A percentile compares a stretch with the other conserved stretches of the same genome.
Conservation (phyloP, 2,888 invertebrate genomes). For the Gisinianus flammeolus region DNA sequence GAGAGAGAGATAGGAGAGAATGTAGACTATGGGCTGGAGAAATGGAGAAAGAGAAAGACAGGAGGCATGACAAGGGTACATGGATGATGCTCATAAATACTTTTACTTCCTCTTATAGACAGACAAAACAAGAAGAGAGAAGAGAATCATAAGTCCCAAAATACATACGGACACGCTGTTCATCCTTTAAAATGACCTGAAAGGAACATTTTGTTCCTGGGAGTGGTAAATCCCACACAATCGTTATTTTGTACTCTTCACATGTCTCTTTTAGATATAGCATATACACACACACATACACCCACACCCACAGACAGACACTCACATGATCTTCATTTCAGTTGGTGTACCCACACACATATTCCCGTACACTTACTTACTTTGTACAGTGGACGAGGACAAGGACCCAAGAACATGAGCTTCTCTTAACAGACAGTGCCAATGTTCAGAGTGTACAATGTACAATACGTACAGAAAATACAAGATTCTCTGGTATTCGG, state of each 20-base stretch:
- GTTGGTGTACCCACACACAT: too few relatives aligned
- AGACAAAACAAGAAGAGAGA: not conserved
- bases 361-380: too few relatives aligned
- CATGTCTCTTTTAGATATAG: slow-evolving; percentile 33
- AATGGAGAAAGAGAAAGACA: not conserved
- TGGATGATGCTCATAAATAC: not conserved
- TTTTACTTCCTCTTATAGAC: not conserved
- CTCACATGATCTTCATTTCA: too few relatives aligned
- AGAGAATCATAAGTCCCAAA: slow-evolving; percentile 2
- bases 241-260: slow-evolving; percentile 44
- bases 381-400: too few relatives aligned
- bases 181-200: slow-evolving; percentile 22
- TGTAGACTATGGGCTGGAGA: not conserved
- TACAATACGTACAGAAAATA: too few relatives aligned
- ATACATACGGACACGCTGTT: slow-evolving; percentile 17
- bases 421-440: too few relatives aligned
- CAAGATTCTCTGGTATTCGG: too few relatives aligned
- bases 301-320: too few relatives aligned
- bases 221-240: slow-evolving; percentile 44
- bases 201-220: slow-evolving; percentile 32
- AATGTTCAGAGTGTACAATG: too few relatives aligned
- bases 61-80: slow-evolving; percentile 6
- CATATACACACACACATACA: too few relatives aligned
- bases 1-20: not conserved
- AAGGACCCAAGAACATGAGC: too few relatives aligned